Percentiles rank a stretch among this genome's conserved stretches.
Evolutionary conservation across 2,113 vertebrate genomes (phyloP).

Genomic region (Actenoides hombroni): DNA sequence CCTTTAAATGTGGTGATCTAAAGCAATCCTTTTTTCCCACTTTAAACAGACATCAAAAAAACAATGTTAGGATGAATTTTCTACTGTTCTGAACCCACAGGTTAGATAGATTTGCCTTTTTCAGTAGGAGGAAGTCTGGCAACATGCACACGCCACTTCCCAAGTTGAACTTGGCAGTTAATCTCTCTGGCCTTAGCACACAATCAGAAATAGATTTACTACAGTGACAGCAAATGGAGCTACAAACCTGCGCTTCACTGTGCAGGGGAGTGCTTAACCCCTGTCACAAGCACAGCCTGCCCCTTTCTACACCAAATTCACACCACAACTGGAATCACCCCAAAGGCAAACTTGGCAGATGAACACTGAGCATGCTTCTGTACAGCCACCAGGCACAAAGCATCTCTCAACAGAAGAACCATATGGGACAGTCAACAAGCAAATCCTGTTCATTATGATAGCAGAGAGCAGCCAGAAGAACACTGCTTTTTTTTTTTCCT

Average conservation of each 20-base stretch:
- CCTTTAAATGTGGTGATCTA: neutral
- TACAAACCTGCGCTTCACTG: neutral
- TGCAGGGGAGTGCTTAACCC: neutral
- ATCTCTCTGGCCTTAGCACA: neutral
- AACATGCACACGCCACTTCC: neutral
- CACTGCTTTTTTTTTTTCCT: neutral
- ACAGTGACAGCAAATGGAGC: neutral
- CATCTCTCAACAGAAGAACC: neutral
- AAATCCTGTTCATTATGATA: neutral
- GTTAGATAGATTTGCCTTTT: neutral
- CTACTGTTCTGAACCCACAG: neutral
- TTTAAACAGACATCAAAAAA: neutral
- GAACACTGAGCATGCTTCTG: neutral
- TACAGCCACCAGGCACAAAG: neutral
- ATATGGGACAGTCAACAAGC: neutral
- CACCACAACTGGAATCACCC: neutral
- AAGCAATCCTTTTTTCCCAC: neutral
- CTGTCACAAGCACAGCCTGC: neutral
- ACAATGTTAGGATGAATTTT: slow-evolving; percentile 23
- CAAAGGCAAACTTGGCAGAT: neutral
- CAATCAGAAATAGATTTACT: slow-evolving; percentile 22
- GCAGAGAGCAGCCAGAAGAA: neutral
- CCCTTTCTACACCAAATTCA: neutral
- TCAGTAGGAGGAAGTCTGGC: neutral
- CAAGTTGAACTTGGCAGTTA: neutral